Evolutionary conservation across 2,888 invertebrate genomes (phyloP).

Genomic region (Apoderus coryli): DNA sequence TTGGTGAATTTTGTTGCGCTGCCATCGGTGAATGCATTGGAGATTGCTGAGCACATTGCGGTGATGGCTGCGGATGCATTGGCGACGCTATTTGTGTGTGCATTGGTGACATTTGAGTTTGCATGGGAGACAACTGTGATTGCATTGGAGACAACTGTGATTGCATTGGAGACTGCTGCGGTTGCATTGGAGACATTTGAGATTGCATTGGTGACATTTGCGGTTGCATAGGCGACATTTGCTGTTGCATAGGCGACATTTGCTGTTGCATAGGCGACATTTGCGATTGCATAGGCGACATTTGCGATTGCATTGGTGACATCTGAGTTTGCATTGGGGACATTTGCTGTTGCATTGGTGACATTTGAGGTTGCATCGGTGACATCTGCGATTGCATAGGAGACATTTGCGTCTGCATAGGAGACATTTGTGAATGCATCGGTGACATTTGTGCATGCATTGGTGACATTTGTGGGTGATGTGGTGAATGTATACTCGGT

Average conservation of each 20-base stretch:
- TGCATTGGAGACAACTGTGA: neutral
- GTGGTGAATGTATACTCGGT: constrained; percentile 12
- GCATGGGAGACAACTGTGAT: no score
- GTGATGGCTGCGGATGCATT: no score
- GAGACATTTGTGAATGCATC: constrained; percentile 3
- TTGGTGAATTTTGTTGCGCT: no score
- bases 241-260: constrained; percentile 5
- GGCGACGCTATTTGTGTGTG: no score
- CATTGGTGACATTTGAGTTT: no score
- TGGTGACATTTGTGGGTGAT: constrained; percentile 6
- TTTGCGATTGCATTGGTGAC: constrained; percentile 3
- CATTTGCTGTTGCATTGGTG: constrained; percentile 4
- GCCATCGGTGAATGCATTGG: no score
- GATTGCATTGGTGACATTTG: neutral
- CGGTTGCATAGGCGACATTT: neutral
- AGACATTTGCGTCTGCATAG: constrained; percentile 5
- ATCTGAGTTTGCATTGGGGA: constrained; percentile 6
- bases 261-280: constrained; percentile 9
- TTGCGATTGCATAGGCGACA: constrained; percentile 6
- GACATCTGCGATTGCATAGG: constrained; percentile 8
- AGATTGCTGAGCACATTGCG: no score
- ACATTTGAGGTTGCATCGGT: constrained; percentile 5
- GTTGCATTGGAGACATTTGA: constrained; percentile 5
- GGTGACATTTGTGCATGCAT: constrained; percentile 7
- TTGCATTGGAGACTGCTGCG: constrained; percentile 5